A percentile compares a stretch with the other conserved stretches of the same genome.
phyloP scores from a whole-genome alignment of 2,888 invertebrate species.

The Drosophila hamatofila region DNA sequence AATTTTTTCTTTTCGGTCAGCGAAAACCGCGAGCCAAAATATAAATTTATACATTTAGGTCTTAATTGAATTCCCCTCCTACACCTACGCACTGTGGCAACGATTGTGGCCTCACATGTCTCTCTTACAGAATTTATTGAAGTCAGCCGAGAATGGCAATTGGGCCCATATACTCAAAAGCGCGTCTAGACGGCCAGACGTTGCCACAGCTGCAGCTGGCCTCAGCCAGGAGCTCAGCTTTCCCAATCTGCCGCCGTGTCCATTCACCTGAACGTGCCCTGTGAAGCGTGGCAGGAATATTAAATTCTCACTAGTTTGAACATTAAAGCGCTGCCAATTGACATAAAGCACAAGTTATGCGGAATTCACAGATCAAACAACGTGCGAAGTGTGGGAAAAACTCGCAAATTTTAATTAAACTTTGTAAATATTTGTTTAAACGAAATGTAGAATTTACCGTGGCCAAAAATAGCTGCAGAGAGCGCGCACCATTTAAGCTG shows the following conservation, averaged over 20 bases:
- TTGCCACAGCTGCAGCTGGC: conserved; percentile 48
- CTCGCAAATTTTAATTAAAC: conserved; percentile 46
- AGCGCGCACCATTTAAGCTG: not conserved
- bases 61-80: conserved; percentile 72
- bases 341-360: not conserved
- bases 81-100: conserved; percentile 25
- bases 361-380: not conserved
- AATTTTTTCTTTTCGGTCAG: conserved; percentile 36
- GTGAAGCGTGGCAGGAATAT: conserved; percentile 17
- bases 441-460: not conserved
- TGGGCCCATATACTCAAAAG: conserved; percentile 31
- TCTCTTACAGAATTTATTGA: conserved; percentile 57
- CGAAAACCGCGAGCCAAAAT: conserved; percentile 39
- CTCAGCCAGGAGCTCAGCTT: not conserved
- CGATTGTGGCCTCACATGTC: conserved; percentile 48
- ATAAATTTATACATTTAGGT: conserved; percentile 49
- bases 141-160: conserved; percentile 38
- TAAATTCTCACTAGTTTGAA: conserved; percentile 24
- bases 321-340: conserved; percentile 13
- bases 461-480: conserved; percentile 15
- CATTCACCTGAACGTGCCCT: conserved; percentile 18
- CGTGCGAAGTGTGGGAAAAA: not conserved
- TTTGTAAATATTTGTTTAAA: conserved; percentile 44
- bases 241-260: not conserved
- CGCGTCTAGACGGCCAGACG: conserved; percentile 67